Evolutionary conservation across 2,113 vertebrate species (phyloP).

Genomic region (Andinoacara biseriatus): DNA sequence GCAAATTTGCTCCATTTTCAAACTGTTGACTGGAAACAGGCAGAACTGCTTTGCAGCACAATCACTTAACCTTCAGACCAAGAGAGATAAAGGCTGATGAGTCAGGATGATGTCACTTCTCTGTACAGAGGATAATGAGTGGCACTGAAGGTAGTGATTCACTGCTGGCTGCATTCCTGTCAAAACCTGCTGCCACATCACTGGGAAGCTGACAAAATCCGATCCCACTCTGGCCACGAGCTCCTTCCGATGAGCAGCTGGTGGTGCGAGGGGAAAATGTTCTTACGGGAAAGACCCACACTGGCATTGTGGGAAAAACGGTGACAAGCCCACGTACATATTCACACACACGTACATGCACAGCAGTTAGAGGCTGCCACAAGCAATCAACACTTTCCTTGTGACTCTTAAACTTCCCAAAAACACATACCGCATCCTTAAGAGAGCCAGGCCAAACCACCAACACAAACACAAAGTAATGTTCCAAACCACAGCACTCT

Average conservation of each 20-base stretch:
- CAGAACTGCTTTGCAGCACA: not conserved
- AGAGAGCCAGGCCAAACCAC: constrained; percentile 54
- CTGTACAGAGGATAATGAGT: constrained; percentile 37
- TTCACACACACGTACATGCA: not conserved
- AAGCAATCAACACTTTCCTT: constrained; percentile 45
- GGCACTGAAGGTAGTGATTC: constrained; percentile 59
- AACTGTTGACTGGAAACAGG: not conserved
- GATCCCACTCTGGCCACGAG: constrained; percentile 24
- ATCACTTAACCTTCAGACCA: constrained; percentile 56
- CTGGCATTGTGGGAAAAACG: constrained; percentile 59
- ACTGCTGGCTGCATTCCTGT: constrained; percentile 53
- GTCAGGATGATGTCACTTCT: constrained; percentile 70
- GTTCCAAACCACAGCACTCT: constrained; percentile 54
- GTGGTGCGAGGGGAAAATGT: constrained; percentile 41
- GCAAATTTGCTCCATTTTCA: not conserved
- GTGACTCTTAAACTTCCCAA: constrained; percentile 63
- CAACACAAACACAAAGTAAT: constrained; percentile 49
- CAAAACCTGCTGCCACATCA: constrained; percentile 57
- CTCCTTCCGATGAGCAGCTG: constrained; percentile 63
- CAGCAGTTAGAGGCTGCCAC: constrained; percentile 42
- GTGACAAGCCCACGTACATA: constrained; percentile 28
- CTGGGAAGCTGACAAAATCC: constrained; percentile 23
- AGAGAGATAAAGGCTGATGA: constrained; percentile 61
- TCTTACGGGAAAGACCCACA: constrained; percentile 57
- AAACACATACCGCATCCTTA: constrained; percentile 66